Base-by-base conservation (phyloP, 2,797 vertebrate genomes). In the Labroides dimidiatus region DNA sequence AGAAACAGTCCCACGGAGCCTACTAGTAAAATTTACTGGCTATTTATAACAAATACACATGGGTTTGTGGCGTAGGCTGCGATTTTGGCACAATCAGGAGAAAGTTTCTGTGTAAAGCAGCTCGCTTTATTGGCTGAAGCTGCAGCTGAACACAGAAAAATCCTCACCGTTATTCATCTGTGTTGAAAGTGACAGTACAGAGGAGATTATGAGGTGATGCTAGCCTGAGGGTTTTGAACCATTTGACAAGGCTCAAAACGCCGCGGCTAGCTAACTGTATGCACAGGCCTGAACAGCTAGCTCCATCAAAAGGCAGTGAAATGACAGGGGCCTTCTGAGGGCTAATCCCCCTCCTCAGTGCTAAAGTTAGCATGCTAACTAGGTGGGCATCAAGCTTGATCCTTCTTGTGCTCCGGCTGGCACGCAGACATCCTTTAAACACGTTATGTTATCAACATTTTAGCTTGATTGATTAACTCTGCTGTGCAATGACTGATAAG, bases 361-460 rank as follows among this genome's bases (percentile, higher is more conserved):
- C 90, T 88, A 88, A 78, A 80, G 81, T 86, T 89, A 93, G 92
- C 89, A 77, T 59, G 78, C 83, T 88, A 82, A 74, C 84, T 87
- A 83, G 65, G 78, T 72, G 69, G 36, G 61, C 80, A 79, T 21
- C 67, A 60, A 55, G 49, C 62, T 30, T 51, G 33, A 75, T 52
- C 44, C 50, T 23, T 37, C 41, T 33, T 20, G 52, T 65, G 53
- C 64, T 64, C 33, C 59, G 58, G 43, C 2, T 54, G 47, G 9
- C 62, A 43, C 45, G 42, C 36, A 65, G 70, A 58, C 53, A 27
- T 4, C 9, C 30, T 17, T 27, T 56, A 42, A 13, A 74, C 30
- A 52, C 13, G 14, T 15, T 2, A 52, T 53, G 45, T 21, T 0
- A n/a, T 17, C 60, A 27, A 17, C 23, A 37, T 1, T 47, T 3